These are phyloP conservation scores for Monopterus albus DNA, from an alignment of 2,113 vertebrate species.

Conservation along the genomic window DNA sequence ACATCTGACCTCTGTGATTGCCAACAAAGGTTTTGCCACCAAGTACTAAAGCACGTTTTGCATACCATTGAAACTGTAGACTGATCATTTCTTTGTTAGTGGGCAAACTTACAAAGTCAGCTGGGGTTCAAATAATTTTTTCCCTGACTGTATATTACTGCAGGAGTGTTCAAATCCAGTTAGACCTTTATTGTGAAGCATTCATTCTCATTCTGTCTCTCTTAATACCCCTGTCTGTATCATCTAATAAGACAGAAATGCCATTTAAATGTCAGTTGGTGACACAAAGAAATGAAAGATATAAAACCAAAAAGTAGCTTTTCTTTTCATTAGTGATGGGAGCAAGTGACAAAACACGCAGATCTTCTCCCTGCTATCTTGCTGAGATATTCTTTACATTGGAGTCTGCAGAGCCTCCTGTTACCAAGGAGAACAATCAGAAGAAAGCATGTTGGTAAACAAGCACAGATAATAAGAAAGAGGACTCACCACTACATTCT, in stretches of 20 bases:
- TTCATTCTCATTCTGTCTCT: conserved; percentile 13
- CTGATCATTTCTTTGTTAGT: too few relatives aligned
- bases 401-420: neutral
- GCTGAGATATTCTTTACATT: neutral
- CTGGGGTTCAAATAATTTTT: too few relatives aligned
- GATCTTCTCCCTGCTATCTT: neutral
- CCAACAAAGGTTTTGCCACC: too few relatives aligned
- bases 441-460: neutral
- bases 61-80: too few relatives aligned
- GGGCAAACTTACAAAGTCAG: too few relatives aligned
- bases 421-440: neutral
- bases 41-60: too few relatives aligned
- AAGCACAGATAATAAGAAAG: neutral
- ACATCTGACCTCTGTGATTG: too few relatives aligned
- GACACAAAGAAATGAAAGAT: conserved; percentile 20
- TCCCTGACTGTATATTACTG: neutral
- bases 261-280: conserved; percentile 65
- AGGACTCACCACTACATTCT: conserved; percentile 66
- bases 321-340: neutral
- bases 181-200: conserved; percentile 42
- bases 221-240: conserved; percentile 38
- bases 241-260: conserved; percentile 53
- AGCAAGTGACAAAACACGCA: neutral
- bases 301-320: neutral
- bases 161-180: conserved; percentile 9